Percentiles rank a stretch among this genome's conserved stretches.
These are phyloP conservation scores for Cherax quadricarinatus DNA, from an alignment of 1,140 invertebrate species.

Conservation along the genomic window DNA sequence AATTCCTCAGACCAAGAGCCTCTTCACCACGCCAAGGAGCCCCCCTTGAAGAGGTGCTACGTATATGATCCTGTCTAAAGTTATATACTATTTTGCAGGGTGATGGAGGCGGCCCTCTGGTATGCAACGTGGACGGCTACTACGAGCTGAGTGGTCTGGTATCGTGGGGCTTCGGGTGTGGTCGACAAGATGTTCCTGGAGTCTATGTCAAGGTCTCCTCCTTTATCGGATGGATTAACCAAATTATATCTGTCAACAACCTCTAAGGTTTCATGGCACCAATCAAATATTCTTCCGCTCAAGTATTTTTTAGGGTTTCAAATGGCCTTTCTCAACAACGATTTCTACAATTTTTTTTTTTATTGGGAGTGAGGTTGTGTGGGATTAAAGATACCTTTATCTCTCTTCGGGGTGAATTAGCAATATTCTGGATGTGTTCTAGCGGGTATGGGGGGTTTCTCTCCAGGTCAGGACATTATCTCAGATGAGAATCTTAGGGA, in stretches of 20 bases:
- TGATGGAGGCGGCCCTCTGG: slow-evolving; percentile 93
- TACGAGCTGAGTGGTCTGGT: slow-evolving; percentile 93
- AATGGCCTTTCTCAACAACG: not conserved
- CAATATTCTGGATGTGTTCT: not conserved
- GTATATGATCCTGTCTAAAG: not conserved
- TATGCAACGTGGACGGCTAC: slow-evolving; percentile 94
- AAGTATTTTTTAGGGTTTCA: not conserved
- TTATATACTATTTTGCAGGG: slow-evolving; percentile 80
- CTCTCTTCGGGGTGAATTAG: not conserved
- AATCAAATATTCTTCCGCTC: not conserved
- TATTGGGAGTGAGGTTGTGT: not conserved
- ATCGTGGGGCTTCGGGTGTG: slow-evolving; percentile 95
- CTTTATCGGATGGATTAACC: slow-evolving; percentile 97
- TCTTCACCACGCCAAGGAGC: no score
- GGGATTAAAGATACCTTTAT: not conserved
- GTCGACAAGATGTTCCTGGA: slow-evolving; percentile 90
- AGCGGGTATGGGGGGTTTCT: not conserved
- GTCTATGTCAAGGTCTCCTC: slow-evolving; percentile 96
- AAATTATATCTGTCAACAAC: slow-evolving; percentile 96
- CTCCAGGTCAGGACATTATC: not conserved
- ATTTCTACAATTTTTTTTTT: not conserved
- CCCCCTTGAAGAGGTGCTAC: no score
- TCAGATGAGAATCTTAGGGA: not conserved
- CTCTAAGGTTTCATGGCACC: slow-evolving; percentile 2
- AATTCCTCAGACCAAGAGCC: no score